These are phyloP conservation scores for Platyrinchus mystaceus DNA, from an alignment of 2,797 vertebrate species.

Conservation along the genomic window DNA sequence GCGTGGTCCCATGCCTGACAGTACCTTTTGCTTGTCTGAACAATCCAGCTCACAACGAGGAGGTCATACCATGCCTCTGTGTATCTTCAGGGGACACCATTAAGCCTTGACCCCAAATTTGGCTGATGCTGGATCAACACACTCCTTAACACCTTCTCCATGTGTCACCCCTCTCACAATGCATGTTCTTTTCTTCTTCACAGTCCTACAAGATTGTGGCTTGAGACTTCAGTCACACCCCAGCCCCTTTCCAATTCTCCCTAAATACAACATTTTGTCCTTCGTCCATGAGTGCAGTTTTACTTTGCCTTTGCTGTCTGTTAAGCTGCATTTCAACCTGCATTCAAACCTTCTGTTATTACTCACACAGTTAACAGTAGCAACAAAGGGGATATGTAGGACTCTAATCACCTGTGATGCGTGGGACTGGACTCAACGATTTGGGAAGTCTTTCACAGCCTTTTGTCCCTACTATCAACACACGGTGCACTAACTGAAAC, in stretches of 20 bases:
- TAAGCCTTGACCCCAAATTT: not conserved
- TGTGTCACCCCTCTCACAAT: not conserved
- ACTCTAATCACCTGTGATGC: not conserved
- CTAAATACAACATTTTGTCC: not conserved
- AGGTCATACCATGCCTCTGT: not conserved
- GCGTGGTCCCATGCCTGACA: accelerated
- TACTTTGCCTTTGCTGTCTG: not conserved
- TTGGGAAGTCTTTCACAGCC: not conserved
- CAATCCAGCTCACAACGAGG: not conserved
- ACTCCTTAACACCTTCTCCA: not conserved
- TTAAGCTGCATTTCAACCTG: not conserved
- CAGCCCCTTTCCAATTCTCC: not conserved
- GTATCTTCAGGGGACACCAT: not conserved
- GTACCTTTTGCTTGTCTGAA: not conserved
- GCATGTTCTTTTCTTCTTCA: not conserved
- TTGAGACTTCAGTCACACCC: not conserved
- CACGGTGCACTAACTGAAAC: not conserved
- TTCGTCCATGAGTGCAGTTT: not conserved
- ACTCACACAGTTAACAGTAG: not conserved
- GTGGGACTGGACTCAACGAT: not conserved
- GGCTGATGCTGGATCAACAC: not conserved
- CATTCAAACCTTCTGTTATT: not conserved
- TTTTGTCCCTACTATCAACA: not conserved
- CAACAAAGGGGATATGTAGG: not conserved
- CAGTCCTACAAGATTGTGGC: not conserved